Evolutionary conservation across 1,140 invertebrate genomes (phyloP), one percentile per base, ranked within the genome.

Genomic region (Heliconius himera): DNA sequence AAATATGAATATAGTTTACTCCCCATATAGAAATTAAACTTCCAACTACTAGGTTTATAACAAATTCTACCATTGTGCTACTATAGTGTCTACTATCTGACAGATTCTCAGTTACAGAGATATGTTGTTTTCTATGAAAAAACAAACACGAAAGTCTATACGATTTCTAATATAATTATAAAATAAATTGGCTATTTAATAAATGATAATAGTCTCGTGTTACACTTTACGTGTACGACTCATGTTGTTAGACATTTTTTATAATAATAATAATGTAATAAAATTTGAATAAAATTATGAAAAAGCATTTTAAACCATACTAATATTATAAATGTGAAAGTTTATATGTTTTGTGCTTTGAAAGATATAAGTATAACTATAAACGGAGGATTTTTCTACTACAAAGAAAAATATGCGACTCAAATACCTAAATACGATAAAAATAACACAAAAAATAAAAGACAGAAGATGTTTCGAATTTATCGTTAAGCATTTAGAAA

Each of bases 161-260:
- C 51, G n/a, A 54, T 54, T 54, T 54, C n/a, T 56, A 56, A 56
- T 8, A 22, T 22, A 56, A 22, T n/a, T 56, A 56, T n/a, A 22
- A 56, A 56, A 22, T n/a, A 22, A 56, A 56, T 54, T 54, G 54
- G 8, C 54, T 22, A 56, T 22, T 56, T 22, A 9, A 9, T 22
- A 22, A 56, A 56, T 56, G n/a, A 22, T 56, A 56, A 22, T n/a
- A 56, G 56, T 26, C 60, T 26, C 74, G 74, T 76, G 74, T 70
- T 16, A 66, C 56, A 66, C 74, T 38, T 4, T 41, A 66, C 74
- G 74, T 66, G 56, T 76, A 56, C 54, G 2, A 56, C 54, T 56
- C n/a, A 4, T 56, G 54, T 56, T 56, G 54, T 56, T 22, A 22
- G 9, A 56, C 8, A 56, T 56, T 56, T 22, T 49, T 56, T 56